phyloP scores from a whole-genome alignment of 2,888 invertebrate species.

The Parnassius mnemosyne region DNA sequence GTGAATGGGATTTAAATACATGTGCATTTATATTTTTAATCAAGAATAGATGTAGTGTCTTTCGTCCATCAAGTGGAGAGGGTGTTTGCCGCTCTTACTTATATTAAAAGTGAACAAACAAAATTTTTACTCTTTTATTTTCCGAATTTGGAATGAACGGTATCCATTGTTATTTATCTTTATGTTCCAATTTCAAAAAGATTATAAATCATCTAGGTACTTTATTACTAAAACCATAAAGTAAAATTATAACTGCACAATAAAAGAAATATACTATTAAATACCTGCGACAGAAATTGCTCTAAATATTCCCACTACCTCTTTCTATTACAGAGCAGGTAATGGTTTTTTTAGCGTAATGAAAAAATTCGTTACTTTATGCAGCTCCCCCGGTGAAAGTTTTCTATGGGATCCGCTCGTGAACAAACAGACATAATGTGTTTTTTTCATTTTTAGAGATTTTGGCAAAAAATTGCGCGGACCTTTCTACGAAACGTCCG shows the following conservation, averaged over 20 bases:
- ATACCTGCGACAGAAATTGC: slow-evolving; percentile 34
- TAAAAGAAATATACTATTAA: neutral
- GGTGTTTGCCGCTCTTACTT: too few species aligned
- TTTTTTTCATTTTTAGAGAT: slow-evolving; percentile 47
- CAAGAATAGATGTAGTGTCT: too few species aligned
- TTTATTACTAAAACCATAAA: neutral
- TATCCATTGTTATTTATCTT: slow-evolving; percentile 5
- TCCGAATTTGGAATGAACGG: neutral
- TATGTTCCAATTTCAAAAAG: slow-evolving; percentile 8
- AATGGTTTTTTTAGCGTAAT: slow-evolving; percentile 39
- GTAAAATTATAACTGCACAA: neutral
- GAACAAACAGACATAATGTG: slow-evolving; percentile 55
- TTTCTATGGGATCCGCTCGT: slow-evolving; percentile 36
- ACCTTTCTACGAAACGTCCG: slow-evolving; percentile 58
- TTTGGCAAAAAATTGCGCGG: slow-evolving; percentile 50
- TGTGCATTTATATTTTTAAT: too few species aligned
- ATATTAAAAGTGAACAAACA: too few species aligned
- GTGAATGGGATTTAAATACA: too few species aligned
- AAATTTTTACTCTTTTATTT: neutral
- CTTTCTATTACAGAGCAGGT: slow-evolving; percentile 43
- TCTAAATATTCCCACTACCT: slow-evolving; percentile 54
- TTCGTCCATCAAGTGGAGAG: too few species aligned
- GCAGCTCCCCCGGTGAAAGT: slow-evolving; percentile 61
- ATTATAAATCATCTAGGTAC: neutral
- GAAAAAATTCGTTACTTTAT: slow-evolving; percentile 36